A percentile compares a stretch with the other conserved stretches of the same genome.
These are phyloP conservation scores for Rotaria socialis DNA, from an alignment of 2,888 invertebrate genomes.

Conservation along the genomic window DNA sequence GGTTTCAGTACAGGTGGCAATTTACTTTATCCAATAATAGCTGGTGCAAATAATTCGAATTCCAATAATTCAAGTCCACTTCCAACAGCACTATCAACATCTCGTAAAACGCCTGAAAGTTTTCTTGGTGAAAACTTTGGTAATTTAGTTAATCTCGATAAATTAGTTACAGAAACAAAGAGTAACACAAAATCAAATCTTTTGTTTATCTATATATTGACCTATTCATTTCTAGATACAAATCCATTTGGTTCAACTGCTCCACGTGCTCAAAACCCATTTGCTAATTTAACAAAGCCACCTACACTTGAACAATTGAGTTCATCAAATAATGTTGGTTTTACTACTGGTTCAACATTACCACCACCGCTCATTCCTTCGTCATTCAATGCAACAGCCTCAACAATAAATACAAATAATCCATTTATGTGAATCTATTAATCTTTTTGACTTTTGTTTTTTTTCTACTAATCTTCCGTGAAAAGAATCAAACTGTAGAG, in stretches of 20 bases:
- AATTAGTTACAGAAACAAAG: constrained; percentile 7
- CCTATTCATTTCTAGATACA: constrained; percentile 15
- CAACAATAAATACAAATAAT: neutral
- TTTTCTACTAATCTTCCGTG: neutral
- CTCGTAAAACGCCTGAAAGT: constrained; percentile 45
- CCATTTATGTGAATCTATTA: neutral
- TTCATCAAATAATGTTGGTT: neutral
- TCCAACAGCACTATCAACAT: neutral
- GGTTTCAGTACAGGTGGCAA: neutral
- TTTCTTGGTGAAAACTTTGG: constrained; percentile 44
- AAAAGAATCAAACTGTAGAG: neutral
- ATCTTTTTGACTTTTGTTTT: neutral
- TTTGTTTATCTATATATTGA: neutral
- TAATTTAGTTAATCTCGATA: constrained; percentile 43
- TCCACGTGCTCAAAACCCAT: constrained; percentile 30
- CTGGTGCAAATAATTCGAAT: neutral
- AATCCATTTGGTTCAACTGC: constrained; percentile 45
- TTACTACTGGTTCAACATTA: neutral
- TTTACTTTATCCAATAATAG: neutral
- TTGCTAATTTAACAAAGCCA: constrained; percentile 28
- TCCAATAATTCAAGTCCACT: constrained; percentile 8
- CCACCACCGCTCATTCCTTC: constrained; percentile 40
- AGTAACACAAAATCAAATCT: neutral
- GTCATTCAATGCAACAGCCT: neutral
- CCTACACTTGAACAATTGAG: constrained; percentile 38